Evolutionary conservation across 2,113 vertebrate genomes (phyloP).

Genomic region (Brachypodius melanocephalos): DNA sequence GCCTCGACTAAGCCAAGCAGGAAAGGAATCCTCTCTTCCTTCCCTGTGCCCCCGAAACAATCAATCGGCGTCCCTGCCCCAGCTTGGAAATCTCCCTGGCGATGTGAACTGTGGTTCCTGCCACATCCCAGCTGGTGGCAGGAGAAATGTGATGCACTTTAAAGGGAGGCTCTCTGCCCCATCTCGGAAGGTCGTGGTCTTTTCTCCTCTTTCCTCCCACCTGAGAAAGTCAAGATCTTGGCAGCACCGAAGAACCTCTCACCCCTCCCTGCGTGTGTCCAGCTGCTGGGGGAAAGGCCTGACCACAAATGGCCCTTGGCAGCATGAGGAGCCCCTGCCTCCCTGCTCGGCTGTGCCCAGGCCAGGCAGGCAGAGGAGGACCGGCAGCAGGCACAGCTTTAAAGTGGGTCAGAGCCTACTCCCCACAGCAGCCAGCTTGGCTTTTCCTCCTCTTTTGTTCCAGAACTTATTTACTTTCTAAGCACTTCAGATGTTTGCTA

Average conservation of each 20-base stretch:
- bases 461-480: constrained; percentile 63
- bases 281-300: background rate
- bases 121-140: background rate
- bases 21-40: background rate
- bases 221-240: background rate
- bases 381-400: background rate
- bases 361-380: background rate
- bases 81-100: constrained; percentile 41
- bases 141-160: constrained; percentile 37
- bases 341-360: background rate
- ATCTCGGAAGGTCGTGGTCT: background rate
- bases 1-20: background rate
- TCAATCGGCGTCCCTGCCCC: background rate
- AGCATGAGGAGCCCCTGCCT: background rate
- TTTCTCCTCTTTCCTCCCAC: background rate
- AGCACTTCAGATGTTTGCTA: constrained; percentile 80
- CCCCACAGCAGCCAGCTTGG: background rate
- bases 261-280: background rate
- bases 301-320: background rate
- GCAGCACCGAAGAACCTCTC: background rate
- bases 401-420: constrained; percentile 14
- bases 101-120: constrained; percentile 18
- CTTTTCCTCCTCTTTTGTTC: constrained; percentile 25
- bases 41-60: background rate
- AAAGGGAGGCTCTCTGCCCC: constrained; percentile 1